A percentile compares a stretch with the other conserved stretches of the same genome.
Conservation (phyloP, 1,140 invertebrate genomes). For the Macrotrachela quadricornifera region DNA sequence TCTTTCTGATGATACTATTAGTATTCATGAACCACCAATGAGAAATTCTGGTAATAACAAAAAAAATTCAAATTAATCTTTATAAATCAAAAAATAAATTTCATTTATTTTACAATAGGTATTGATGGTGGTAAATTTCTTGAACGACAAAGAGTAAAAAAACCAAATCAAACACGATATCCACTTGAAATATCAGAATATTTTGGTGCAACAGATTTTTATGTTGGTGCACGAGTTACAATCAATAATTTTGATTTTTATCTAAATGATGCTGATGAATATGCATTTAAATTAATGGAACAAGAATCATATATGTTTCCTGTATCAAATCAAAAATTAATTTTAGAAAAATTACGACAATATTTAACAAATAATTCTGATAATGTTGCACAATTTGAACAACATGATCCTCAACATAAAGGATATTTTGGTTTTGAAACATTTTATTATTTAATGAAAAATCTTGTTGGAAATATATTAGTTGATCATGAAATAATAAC, state of each 20-base stretch:
- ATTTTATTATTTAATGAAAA: not conserved
- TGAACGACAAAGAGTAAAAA: slow-evolving; percentile 41
- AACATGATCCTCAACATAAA: not conserved
- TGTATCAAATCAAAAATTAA: not conserved
- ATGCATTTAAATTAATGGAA: slow-evolving; percentile 65
- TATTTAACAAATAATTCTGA: not conserved
- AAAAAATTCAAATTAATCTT: not conserved
- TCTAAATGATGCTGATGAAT: slow-evolving; percentile 57
- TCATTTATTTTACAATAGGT: slow-evolving; percentile 19
- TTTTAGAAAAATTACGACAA: not conserved
- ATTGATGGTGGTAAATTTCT: slow-evolving; percentile 44
- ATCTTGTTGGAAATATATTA: slow-evolving; percentile 14
- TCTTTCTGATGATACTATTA: slow-evolving; percentile 57
- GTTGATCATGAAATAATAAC: slow-evolving; percentile 26
- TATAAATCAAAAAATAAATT: no score
- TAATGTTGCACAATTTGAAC: not conserved
- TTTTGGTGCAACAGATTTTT: slow-evolving; percentile 53
- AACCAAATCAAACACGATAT: slow-evolving; percentile 42
- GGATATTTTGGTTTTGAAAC: not conserved
- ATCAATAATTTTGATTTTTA: slow-evolving; percentile 54
- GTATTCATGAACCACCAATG: slow-evolving; percentile 48
- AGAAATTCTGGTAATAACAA: slow-evolving; percentile 44
- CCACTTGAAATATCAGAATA: slow-evolving; percentile 42
- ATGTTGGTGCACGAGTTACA: slow-evolving; percentile 48
- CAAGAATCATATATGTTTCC: slow-evolving; percentile 25